These are phyloP conservation scores for Brachyalestes nurse DNA, from an alignment of 2,797 vertebrate species.

Conservation along the genomic window DNA sequence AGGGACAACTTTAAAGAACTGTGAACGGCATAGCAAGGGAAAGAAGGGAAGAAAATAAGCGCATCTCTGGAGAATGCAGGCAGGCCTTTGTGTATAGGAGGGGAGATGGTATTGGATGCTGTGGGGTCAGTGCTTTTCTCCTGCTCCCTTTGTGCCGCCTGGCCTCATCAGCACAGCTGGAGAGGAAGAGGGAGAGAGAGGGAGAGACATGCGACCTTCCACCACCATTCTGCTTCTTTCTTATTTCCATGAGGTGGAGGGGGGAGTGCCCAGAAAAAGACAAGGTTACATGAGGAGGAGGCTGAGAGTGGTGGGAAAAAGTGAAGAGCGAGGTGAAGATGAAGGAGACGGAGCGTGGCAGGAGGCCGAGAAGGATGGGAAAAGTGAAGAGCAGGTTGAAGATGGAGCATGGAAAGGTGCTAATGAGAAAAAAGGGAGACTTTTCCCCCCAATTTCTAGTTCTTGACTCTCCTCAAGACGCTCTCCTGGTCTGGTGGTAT, in stretches of 20 bases:
- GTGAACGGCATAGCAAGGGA: conserved; percentile 18
- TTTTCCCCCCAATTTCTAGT: conserved; percentile 80
- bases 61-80: conserved; percentile 58
- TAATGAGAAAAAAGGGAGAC: conserved; percentile 69
- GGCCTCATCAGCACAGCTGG: conserved; percentile 82
- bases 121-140: conserved; percentile 69
- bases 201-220: conserved; percentile 27
- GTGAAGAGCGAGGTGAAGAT: conserved; percentile 80
- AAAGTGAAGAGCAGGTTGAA: conserved; percentile 78
- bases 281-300: conserved; percentile 63
- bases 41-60: conserved; percentile 68
- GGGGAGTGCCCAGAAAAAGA: conserved; percentile 38
- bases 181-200: conserved; percentile 21
- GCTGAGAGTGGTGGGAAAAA: conserved; percentile 66
- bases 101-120: conserved; percentile 69
- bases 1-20: conserved; percentile 57
- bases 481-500: conserved; percentile 62
- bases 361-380: conserved; percentile 65
- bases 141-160: conserved; percentile 81
- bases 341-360: conserved; percentile 72
- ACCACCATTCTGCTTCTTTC: conserved; percentile 44
- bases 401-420: conserved; percentile 78
- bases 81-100: conserved; percentile 41
- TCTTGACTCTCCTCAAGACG: conserved; percentile 89
- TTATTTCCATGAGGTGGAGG: conserved; percentile 29